phyloP scores from a whole-genome alignment of 1,140 invertebrate genomes.

The Phymorhynchus buccinoides region DNA sequence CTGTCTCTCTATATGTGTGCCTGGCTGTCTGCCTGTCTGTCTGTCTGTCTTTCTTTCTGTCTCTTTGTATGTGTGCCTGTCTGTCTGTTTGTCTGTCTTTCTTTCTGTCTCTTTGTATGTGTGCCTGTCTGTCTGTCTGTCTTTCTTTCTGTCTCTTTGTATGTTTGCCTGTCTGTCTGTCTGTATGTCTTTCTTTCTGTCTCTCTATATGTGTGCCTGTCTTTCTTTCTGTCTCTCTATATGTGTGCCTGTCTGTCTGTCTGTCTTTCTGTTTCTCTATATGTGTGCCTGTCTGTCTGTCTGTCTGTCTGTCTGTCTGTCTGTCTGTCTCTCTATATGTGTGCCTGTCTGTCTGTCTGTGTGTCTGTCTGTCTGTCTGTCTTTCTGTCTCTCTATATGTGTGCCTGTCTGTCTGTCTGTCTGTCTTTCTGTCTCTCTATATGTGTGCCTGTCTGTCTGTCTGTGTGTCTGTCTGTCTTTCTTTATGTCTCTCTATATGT shows the following conservation, averaged over 20 bases:
- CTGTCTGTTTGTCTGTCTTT: background rate
- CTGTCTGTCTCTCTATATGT: background rate
- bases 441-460: too few relatives aligned
- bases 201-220: background rate
- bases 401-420: too few relatives aligned
- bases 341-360: background rate
- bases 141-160: background rate
- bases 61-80: too few relatives aligned
- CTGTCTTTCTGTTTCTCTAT: background rate
- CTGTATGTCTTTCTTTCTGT: too few relatives aligned
- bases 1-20: background rate
- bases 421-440: too few relatives aligned
- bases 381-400: background rate
- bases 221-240: background rate
- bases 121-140: background rate
- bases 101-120: background rate
- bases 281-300: background rate
- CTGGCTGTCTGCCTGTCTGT: too few relatives aligned
- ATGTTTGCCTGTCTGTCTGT: too few relatives aligned
- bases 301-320: background rate
- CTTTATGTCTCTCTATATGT: too few relatives aligned
- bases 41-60: too few relatives aligned
- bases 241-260: background rate
- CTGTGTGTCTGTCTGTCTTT: too few relatives aligned
- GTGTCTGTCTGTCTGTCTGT: background rate